Evolutionary conservation across 2,888 invertebrate genomes (phyloP).

Genomic region (Callyntrura sp.): DNA sequence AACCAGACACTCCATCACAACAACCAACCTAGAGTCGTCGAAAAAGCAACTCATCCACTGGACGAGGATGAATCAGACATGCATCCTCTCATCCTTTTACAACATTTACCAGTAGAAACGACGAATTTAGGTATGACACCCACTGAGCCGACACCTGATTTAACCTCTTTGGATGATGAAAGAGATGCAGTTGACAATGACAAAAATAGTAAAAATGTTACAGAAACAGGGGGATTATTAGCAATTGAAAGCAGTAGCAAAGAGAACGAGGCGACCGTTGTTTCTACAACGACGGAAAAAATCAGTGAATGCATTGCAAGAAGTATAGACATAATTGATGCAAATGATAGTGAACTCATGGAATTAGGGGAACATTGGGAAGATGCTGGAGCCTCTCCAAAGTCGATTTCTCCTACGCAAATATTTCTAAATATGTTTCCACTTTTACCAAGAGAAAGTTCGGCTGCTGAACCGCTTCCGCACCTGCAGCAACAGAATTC

Average conservation of each 20-base stretch:
- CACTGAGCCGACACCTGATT: background rate
- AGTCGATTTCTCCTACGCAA: slow-evolving; percentile 84
- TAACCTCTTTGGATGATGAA: slow-evolving; percentile 6
- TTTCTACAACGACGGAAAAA: slow-evolving; percentile 77
- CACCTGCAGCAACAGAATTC: background rate
- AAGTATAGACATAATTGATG: slow-evolving; percentile 83
- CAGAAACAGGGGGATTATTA: too few relatives aligned
- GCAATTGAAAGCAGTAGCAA: too few relatives aligned
- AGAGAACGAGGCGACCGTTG: too few relatives aligned
- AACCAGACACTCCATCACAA: too few relatives aligned
- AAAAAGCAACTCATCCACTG: too few relatives aligned
- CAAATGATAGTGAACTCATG: slow-evolving; percentile 82
- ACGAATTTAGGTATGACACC: background rate
- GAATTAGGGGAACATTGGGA: slow-evolving; percentile 83
- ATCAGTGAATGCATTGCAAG: slow-evolving; percentile 84
- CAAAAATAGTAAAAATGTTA: background rate
- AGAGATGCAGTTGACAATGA: background rate
- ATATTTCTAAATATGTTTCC: slow-evolving; percentile 84
- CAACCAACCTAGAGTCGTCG: too few relatives aligned
- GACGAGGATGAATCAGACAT: background rate
- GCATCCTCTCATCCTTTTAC: background rate
- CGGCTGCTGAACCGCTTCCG: slow-evolving; percentile 56
- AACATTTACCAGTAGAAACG: background rate
- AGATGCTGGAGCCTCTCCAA: slow-evolving; percentile 79
- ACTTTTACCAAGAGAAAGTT: slow-evolving; percentile 81